Evolutionary conservation across 64 coral and sea anemone species (phyloP).

Genomic region (Stylophora pistillata): DNA sequence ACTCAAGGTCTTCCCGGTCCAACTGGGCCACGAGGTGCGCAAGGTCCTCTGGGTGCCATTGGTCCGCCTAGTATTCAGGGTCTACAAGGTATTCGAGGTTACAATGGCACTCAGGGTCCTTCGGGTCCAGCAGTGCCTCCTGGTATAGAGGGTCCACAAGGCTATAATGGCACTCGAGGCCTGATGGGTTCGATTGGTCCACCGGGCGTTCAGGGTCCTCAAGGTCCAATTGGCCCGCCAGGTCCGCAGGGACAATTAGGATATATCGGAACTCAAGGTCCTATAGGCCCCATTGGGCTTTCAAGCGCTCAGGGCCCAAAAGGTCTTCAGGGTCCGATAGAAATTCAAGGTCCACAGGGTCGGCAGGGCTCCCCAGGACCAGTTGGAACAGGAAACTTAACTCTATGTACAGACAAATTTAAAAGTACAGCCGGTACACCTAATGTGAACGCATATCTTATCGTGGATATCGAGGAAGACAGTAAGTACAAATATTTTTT

Average conservation of each 20-base stretch:
- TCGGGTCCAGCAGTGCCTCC: background rate
- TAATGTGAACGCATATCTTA: background rate
- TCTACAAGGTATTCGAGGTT: too few relatives aligned
- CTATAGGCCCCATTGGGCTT: background rate
- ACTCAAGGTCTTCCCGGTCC: background rate
- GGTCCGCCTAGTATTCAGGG: background rate
- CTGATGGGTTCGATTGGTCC: too few relatives aligned
- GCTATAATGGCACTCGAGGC: background rate
- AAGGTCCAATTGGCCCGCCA: background rate
- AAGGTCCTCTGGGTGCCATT: background rate
- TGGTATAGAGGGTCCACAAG: background rate
- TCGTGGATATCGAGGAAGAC: background rate
- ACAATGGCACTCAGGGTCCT: constrained; percentile 5
- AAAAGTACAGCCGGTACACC: constrained; percentile 11
- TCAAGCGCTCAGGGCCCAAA: background rate
- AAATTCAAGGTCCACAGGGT: background rate
- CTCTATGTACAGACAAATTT: constrained; percentile 7
- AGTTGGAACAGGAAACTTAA: constrained; percentile 45
- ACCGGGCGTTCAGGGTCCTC: background rate
- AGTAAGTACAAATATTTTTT: background rate
- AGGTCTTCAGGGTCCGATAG: constrained; percentile 11
- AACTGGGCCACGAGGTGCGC: constrained; percentile 2
- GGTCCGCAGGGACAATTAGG: background rate
- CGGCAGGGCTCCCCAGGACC: too few relatives aligned
- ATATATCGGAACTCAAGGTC: background rate